Base-by-base conservation (phyloP, 2,113 vertebrate genomes). In the Mus pahari region DNA sequence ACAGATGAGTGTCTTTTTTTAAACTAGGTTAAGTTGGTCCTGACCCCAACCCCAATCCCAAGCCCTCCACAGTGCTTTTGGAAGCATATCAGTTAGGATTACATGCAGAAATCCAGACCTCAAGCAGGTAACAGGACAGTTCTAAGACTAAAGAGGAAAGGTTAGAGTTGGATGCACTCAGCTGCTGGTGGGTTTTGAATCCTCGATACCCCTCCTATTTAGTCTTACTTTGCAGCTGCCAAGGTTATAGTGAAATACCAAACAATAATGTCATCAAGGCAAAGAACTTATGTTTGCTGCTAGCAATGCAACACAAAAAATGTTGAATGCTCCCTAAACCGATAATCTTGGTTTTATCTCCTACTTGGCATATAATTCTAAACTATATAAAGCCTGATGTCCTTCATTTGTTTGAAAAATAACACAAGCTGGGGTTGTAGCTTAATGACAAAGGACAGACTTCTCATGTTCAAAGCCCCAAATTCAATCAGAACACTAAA, bases 211-310 rank as follows among this genome's bases (percentile, higher is more conserved):
- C 5, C 33, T 93, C 92, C 93, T 74, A 68, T 62, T 92, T 81
- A 13, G 55, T 89, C 78, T 97, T 75, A 87, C 68, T 83, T 95
- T 82, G 55, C 64, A 86, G 74, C 83, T 83, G 20, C 10, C n/a
- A 53, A 86, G 58, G 19, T 83, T 79, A 64, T 39, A 39, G 89
- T 10, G 16, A 95, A 4, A n/a, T 70, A 20, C 20, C 78, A 55
- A 81, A 93, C 1, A 13, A 92, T 91, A 92, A 26, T 9, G 77
- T 17, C 26, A 77, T 20, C 22, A 78, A 90, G 3, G 20, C 36
- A 13, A 86, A 66, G 33, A 55, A 62, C 7, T 79, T 83, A 53
- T 24, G 33, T 45, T 86, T 86, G 86, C 89, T 75, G 20, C 13
- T 39, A 77, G 36, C 33, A 66, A 82, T 9, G 81, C 10, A 53